A percentile compares a stretch with the other conserved stretches of the same genome.
Evolutionary conservation across 2,888 invertebrate genomes (phyloP).

Genomic region (Gortyna flavago): DNA sequence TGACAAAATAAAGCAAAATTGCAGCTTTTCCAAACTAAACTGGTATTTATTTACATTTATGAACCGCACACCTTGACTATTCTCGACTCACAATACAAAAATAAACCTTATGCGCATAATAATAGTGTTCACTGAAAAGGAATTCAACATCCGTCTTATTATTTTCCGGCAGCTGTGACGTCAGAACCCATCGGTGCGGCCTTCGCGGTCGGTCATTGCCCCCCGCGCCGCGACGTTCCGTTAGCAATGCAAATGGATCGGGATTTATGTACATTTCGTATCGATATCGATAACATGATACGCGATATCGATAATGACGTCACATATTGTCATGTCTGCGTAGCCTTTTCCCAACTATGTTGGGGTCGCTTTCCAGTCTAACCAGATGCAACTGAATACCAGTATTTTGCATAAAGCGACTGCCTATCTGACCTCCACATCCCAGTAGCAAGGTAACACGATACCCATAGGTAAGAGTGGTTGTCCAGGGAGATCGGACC

Average conservation of each 20-base stretch:
- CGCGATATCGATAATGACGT: conserved; percentile 27
- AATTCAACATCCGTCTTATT: conserved; percentile 64
- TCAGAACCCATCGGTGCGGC: conserved; percentile 76
- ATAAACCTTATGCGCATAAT: conserved; percentile 46
- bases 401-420: neutral
- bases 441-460: neutral
- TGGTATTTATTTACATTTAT: conserved; percentile 45
- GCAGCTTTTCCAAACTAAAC: conserved; percentile 19
- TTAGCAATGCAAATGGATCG: conserved; percentile 76
- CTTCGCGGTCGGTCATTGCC: conserved; percentile 84
- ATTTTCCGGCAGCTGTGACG: conserved; percentile 74
- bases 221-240: conserved; percentile 70
- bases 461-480: too few species aligned
- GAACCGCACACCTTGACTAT: conserved; percentile 38
- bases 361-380: neutral
- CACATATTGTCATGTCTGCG: neutral
- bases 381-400: neutral
- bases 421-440: neutral
- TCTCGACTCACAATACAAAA: conserved; percentile 40
- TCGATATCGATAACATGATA: conserved; percentile 48
- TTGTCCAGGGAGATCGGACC: too few species aligned
- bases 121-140: conserved; percentile 53
- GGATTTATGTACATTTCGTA: conserved; percentile 62
- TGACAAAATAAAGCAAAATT: conserved; percentile 34
- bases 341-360: neutral